Evolutionary conservation across 2,888 invertebrate species (phyloP).

Genomic region (Achlya flavicornis): DNA sequence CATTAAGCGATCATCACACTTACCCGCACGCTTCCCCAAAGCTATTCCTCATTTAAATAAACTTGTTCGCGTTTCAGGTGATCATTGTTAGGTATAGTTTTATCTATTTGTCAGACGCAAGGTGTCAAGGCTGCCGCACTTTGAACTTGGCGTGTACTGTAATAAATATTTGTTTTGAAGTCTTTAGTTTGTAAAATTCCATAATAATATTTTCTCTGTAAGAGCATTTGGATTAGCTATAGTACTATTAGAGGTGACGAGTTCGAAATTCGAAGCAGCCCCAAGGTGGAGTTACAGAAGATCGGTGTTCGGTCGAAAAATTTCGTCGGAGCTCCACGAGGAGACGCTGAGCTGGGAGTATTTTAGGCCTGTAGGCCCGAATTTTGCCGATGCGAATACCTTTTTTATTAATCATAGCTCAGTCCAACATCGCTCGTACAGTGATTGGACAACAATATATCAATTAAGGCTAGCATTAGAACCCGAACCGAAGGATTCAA

Average conservation of each 20-base stretch:
- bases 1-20: too few species aligned
- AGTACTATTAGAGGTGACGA: too few species aligned
- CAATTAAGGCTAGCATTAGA: neutral
- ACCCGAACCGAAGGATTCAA: neutral
- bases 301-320: too few species aligned
- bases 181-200: neutral
- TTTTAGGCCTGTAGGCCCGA: too few species aligned
- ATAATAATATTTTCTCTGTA: neutral
- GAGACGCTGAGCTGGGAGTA: too few species aligned
- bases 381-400: neutral
- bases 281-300: too few species aligned
- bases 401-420: neutral
- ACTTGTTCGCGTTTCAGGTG: neutral
- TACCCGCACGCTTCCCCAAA: neutral
- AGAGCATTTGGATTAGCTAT: neutral
- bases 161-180: neutral
- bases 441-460: neutral
- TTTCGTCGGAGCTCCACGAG: too few species aligned
- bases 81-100: neutral
- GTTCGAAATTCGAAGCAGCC: too few species aligned
- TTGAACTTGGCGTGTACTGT: neutral
- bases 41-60: neutral
- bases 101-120: neutral
- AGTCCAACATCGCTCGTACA: neutral
- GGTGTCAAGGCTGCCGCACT: constrained; percentile 2